Conservation (phyloP, 2,888 invertebrate genomes). For the Abrostola triplasia region DNA sequence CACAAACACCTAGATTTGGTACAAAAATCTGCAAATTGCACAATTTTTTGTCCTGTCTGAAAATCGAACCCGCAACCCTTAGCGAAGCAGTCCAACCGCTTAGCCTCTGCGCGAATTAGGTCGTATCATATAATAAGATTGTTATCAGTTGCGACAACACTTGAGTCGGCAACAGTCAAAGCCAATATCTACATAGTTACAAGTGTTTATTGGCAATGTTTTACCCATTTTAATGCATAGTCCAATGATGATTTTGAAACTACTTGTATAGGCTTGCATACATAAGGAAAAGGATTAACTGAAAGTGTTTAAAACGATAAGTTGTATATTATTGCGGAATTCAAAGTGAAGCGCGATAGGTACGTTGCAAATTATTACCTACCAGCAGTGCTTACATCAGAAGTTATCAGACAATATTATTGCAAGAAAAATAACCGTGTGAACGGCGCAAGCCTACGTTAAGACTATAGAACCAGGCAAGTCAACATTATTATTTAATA, state of each 20-base stretch:
- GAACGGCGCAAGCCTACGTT: background rate
- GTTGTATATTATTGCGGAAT: constrained; percentile 7
- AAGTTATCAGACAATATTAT: constrained; percentile 10
- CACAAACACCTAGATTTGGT: no score
- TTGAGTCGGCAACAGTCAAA: no score
- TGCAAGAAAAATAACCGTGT: constrained; percentile 3
- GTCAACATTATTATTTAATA: background rate
- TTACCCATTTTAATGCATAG: constrained; percentile 3
- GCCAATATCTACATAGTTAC: no score
- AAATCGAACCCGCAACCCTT: no score
- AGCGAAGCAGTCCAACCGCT: no score
- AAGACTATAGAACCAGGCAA: background rate
- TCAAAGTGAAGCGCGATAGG: constrained; percentile 4
- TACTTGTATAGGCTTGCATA: constrained; percentile 8
- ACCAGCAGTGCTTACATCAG: background rate
- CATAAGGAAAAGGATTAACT: background rate
- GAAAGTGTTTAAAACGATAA: constrained; percentile 5
- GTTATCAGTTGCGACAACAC: no score
- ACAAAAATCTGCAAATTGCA: no score
- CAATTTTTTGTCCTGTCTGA: no score
- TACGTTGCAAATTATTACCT: background rate
- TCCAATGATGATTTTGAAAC: constrained; percentile 5
- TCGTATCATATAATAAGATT: no score
- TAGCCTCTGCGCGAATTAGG: no score
- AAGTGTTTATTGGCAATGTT: no score